These are phyloP conservation scores for Strigamia maritima DNA, from an alignment of 2,888 invertebrate genomes.

Conservation along the genomic window DNA sequence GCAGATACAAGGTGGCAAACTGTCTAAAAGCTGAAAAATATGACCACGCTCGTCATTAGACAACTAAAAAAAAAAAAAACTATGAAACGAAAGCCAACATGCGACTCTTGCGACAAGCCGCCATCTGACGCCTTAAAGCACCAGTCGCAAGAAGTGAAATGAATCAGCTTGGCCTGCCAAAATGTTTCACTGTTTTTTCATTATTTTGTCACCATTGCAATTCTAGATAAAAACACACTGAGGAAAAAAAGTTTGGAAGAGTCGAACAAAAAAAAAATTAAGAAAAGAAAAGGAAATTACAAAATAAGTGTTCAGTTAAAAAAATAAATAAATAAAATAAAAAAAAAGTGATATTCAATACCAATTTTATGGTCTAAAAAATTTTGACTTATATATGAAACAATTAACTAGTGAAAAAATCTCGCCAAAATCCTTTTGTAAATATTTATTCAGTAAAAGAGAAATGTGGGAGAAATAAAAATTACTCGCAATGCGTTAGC, in stretches of 20 bases:
- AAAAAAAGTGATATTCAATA: neutral
- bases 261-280: neutral
- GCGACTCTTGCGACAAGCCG: neutral
- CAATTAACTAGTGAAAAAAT: neutral
- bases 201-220: constrained; percentile 13
- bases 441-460: neutral
- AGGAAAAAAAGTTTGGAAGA: neutral
- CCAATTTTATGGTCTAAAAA: neutral
- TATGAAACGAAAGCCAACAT: neutral
- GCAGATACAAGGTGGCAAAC: neutral
- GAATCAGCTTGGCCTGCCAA: constrained; percentile 12
- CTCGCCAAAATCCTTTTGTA: neutral
- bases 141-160: neutral
- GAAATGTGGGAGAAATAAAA: neutral
- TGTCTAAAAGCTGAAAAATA: neutral
- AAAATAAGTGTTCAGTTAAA: neutral
- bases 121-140: constrained; percentile 15
- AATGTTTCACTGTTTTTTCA: constrained; percentile 19
- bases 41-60: neutral
- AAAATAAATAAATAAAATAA: neutral
- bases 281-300: neutral
- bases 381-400: no score
- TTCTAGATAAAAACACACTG: neutral
- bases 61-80: neutral
- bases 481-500: neutral